Base-by-base conservation (phyloP, 2,113 vertebrate genomes). In the Dolichallabes microphthalmus region DNA sequence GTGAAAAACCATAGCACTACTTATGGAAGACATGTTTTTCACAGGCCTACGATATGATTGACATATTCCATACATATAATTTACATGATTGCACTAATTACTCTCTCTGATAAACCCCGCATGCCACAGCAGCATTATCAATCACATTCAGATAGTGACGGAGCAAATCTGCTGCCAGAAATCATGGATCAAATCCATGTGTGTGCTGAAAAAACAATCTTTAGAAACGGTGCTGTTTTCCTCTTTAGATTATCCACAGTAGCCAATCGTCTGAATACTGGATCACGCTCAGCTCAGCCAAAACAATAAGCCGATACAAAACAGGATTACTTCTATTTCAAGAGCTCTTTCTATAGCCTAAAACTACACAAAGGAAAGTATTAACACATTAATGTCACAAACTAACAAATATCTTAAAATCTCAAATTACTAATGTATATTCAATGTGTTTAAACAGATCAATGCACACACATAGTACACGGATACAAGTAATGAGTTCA, bases 1-100 rank as follows among this genome's bases (percentile, higher is more conserved):
- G n/a, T 53, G 17, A 82, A 85, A 25, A 55, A 2, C 25, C 0
- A 27, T 55, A 64, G 30, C 52, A 32, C 27, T 57, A 15, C 11
- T 35, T 55, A 22, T 74, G 1, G 20, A 68, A 30, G 15, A 30
- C 39, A 2, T 17, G 22, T 45, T 78, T 76, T 30, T 57, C 52
- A 57, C 11, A 57, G 75, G 52, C 11, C 53, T 57, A n/a, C 32
- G 32, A 30, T 57, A 32, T 64, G 22, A 12, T 17, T 32, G 13
- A 52, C 73, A 75, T 52, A 30, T 19, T 15, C 8, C 39, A 53
- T 27, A 66, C 30, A 50, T 50, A 35, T 25, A 7, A 32, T 81
- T 84, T 81, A 84, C 63, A 63, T 58, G 69, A 82, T 78, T 39
- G 53, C 81, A 69, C 71, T 82, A 68, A 83, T 58, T 53, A 55